A percentile compares a stretch with the other conserved stretches of the same genome.
Conservation (phyloP, 2,888 invertebrate genomes). For the Malthinus seriepunctatus region DNA sequence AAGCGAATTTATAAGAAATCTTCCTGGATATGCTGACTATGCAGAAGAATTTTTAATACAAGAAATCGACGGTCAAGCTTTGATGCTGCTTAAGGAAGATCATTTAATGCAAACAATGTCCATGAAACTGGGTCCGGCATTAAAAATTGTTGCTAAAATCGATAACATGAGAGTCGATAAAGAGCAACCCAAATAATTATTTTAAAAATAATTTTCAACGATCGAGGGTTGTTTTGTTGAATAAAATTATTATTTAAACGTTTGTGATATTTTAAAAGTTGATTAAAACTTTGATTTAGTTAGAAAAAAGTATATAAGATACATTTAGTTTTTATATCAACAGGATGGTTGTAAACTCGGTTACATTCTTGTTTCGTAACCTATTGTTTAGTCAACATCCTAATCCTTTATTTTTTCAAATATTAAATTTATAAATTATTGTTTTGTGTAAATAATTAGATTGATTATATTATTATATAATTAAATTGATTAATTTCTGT, state of each 20-base stretch:
- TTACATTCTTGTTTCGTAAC: too few species aligned
- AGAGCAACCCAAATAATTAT: slow-evolving; percentile 51
- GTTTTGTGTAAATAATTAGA: background rate
- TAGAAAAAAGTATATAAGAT: background rate
- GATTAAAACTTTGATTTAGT: background rate
- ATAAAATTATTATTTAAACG: background rate
- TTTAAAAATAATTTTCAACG: background rate
- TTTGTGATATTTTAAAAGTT: background rate
- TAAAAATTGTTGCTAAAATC: slow-evolving; percentile 93
- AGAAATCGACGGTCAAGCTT: slow-evolving; percentile 95
- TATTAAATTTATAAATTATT: background rate
- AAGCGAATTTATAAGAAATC: slow-evolving; percentile 83
- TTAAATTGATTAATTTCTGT: background rate
- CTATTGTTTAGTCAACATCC: too few species aligned
- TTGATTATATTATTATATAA: background rate
- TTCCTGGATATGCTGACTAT: slow-evolving; percentile 90
- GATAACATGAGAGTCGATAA: slow-evolving; percentile 76
- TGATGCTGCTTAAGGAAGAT: slow-evolving; percentile 89
- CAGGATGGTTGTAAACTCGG: too few species aligned
- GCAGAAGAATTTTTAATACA: slow-evolving; percentile 94
- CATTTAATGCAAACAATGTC: slow-evolving; percentile 93
- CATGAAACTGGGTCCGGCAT: slow-evolving; percentile 94
- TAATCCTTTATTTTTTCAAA: too few species aligned
- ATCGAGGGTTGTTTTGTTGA: background rate
- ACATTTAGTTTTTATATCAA: too few species aligned